Evolutionary conservation across 2,797 vertebrate species (phyloP).

Genomic region (Synaphobranchus kaupii): DNA sequence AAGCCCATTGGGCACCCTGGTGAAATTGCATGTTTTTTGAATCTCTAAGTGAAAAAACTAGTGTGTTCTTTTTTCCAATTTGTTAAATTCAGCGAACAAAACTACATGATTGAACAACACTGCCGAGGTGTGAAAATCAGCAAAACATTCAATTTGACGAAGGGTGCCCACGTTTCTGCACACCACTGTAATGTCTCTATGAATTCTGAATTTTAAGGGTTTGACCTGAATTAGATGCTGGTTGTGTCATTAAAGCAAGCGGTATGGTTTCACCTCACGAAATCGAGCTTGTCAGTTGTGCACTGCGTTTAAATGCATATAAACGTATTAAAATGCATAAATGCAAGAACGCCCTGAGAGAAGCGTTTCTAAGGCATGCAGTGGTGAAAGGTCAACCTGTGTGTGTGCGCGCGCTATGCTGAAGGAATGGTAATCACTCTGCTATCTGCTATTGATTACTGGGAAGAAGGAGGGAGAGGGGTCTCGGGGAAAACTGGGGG

Average conservation of each 20-base stretch:
- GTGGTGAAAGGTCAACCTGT: constrained; percentile 60
- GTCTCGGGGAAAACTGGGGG: constrained; percentile 38
- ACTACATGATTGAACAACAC: too few species aligned
- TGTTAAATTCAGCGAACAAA: not conserved
- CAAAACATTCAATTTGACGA: too few species aligned
- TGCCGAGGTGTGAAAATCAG: too few species aligned
- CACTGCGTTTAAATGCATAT: not conserved
- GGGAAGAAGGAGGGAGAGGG: constrained; percentile 61
- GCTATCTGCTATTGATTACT: constrained; percentile 64
- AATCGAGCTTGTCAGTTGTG: not conserved
- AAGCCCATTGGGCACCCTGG: too few species aligned
- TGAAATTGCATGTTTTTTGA: too few species aligned
- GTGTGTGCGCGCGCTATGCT: constrained; percentile 50
- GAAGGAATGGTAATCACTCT: constrained; percentile 72
- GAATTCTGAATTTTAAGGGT: not conserved
- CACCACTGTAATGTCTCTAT: too few species aligned
- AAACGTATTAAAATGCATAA: not conserved
- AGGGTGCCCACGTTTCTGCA: too few species aligned
- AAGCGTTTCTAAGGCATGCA: constrained; percentile 40
- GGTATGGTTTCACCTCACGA: too few species aligned
- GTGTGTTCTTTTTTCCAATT: not conserved
- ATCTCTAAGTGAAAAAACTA: too few species aligned
- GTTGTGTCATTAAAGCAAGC: not conserved
- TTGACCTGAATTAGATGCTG: not conserved
- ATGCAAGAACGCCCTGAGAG: not conserved